These are phyloP conservation scores for Philantomba maxwellii DNA, from an alignment of 2,113 vertebrate species.

Conservation along the genomic window DNA sequence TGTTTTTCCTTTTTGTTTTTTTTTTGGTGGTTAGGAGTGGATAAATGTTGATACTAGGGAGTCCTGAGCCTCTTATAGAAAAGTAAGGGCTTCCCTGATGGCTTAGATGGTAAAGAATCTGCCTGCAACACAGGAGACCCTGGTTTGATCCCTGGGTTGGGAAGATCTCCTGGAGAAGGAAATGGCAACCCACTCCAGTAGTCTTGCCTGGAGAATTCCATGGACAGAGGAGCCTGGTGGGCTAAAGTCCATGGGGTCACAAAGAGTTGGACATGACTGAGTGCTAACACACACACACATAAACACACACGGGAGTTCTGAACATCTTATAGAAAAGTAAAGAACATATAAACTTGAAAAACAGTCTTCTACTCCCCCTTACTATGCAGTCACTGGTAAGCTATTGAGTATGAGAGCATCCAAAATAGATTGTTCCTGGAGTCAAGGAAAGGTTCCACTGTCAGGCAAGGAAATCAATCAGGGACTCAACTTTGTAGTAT, in stretches of 20 bases:
- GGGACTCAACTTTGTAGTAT: not conserved
- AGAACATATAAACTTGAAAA: not conserved
- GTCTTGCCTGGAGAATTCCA: not conserved
- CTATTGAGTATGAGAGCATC: not conserved
- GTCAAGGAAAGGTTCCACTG: not conserved
- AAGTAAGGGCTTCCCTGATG: not conserved
- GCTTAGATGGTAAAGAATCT: not conserved
- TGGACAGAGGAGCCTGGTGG: not conserved
- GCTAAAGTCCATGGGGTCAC: not conserved
- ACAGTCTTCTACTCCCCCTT: not conserved
- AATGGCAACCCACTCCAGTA: not conserved
- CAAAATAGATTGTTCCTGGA: not conserved
- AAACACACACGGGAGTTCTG: not conserved
- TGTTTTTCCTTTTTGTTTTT: not conserved
- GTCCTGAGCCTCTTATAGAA: not conserved
- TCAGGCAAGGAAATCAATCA: not conserved
- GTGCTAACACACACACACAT: not conserved
- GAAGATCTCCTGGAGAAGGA: not conserved
- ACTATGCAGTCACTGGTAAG: not conserved
- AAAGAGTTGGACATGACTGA: not conserved
- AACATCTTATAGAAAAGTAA: not conserved
- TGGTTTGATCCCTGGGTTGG: not conserved
- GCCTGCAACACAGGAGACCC: not conserved
- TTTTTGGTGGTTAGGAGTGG: not conserved
- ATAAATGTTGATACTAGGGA: not conserved